These are phyloP conservation scores for Carassius carassius DNA, from an alignment of 2,113 vertebrate genomes.

Conservation along the genomic window DNA sequence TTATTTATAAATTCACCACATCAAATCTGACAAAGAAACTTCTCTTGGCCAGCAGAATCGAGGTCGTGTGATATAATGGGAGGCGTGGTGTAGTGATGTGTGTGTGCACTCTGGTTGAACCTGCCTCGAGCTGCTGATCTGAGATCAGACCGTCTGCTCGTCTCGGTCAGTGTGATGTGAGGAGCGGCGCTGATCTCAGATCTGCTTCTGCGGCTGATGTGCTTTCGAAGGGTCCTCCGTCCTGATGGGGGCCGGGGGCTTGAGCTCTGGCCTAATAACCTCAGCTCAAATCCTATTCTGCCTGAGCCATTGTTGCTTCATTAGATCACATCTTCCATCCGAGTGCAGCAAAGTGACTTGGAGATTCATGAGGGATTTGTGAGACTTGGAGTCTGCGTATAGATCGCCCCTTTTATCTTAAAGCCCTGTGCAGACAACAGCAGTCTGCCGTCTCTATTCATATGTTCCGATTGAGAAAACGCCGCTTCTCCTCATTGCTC, in stretches of 20 bases:
- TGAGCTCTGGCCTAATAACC: constrained; percentile 54
- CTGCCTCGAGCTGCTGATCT: not conserved
- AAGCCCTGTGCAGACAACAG: constrained; percentile 10
- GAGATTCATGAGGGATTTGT: constrained; percentile 50
- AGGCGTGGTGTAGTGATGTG: not conserved
- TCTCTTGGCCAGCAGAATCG: not conserved
- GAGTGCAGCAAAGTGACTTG: constrained; percentile 51
- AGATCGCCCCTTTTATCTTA: constrained; percentile 44
- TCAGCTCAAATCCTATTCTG: constrained; percentile 58
- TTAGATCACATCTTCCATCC: constrained; percentile 60
- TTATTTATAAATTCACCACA: not conserved
- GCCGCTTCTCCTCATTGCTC: not conserved
- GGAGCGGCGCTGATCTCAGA: constrained; percentile 15
- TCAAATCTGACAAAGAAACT: not conserved
- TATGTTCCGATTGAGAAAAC: not conserved
- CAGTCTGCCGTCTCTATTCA: not conserved
- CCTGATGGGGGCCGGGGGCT: constrained; percentile 17
- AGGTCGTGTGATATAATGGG: not conserved
- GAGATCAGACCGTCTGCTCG: not conserved
- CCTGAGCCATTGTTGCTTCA: constrained; percentile 49
- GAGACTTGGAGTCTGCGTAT: constrained; percentile 28
- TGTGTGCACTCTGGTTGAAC: constrained; percentile 23
- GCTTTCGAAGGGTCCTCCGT: constrained; percentile 7
- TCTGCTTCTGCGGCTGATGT: constrained; percentile 9
- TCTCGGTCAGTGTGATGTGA: not conserved